Percentiles rank a stretch among this genome's conserved stretches.
These are phyloP conservation scores for Cylas formicarius DNA, from an alignment of 1,140 invertebrate species.

Conservation along the genomic window DNA sequence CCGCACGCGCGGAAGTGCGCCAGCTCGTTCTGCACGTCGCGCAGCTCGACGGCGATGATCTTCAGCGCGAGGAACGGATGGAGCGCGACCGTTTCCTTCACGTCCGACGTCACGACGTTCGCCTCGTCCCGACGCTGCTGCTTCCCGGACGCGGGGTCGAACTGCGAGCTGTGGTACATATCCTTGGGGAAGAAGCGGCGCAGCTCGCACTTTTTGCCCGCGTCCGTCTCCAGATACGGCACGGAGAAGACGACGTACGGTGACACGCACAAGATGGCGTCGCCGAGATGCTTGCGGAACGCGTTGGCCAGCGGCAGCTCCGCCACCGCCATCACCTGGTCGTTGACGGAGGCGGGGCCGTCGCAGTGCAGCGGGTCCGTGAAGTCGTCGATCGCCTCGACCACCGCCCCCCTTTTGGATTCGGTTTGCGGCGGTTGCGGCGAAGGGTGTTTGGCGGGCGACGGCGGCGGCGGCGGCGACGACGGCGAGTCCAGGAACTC, in stretches of 20 bases:
- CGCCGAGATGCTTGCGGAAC: slow-evolving; percentile 68
- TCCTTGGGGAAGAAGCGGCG: slow-evolving; percentile 72
- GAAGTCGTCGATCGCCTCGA: slow-evolving; percentile 38
- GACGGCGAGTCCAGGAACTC: slow-evolving; percentile 40
- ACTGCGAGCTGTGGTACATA: slow-evolving; percentile 67
- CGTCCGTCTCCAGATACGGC: slow-evolving; percentile 83
- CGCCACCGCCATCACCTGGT: slow-evolving; percentile 44
- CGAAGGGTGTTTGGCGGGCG: no score
- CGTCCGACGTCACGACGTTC: slow-evolving; percentile 23
- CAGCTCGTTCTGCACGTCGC: slow-evolving; percentile 62
- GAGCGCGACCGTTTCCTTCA: slow-evolving; percentile 31
- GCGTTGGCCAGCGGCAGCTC: slow-evolving; percentile 57
- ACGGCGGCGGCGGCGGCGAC: no score
- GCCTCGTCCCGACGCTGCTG: slow-evolving; percentile 15
- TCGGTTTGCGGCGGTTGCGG: slow-evolving; percentile 2
- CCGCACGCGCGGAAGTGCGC: slow-evolving; percentile 84
- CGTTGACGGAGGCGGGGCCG: slow-evolving; percentile 43
- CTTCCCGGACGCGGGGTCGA: slow-evolving; percentile 30
- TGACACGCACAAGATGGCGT: slow-evolving; percentile 73
- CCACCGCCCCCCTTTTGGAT: slow-evolving; percentile 16
- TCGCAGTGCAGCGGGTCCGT: slow-evolving; percentile 72
- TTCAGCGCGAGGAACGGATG: slow-evolving; percentile 70
- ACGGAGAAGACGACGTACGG: slow-evolving; percentile 78
- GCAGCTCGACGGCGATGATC: slow-evolving; percentile 58
- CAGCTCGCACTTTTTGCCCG: slow-evolving; percentile 67